Evolutionary conservation across 2,797 vertebrate genomes (phyloP).

Genomic region (Molothrus aeneus): DNA sequence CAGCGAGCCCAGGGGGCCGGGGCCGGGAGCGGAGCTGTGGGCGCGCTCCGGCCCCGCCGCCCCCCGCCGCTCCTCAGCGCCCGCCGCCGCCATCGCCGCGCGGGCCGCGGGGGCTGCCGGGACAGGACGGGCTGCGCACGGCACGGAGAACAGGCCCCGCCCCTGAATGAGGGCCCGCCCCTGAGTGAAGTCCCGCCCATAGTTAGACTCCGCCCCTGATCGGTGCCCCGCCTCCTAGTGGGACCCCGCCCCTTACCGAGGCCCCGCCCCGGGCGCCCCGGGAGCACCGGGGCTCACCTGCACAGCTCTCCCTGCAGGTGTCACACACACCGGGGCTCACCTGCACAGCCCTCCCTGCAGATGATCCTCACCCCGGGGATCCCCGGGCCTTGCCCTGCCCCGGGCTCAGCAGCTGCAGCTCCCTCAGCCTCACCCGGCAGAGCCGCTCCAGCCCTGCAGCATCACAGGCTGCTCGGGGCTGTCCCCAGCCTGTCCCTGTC

Average conservation of each 20-base stretch:
- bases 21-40: background rate
- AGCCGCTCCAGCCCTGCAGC: background rate
- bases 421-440: background rate
- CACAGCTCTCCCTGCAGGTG: too few species aligned
- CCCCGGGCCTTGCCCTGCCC: background rate
- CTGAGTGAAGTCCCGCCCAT: background rate
- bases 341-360: too few species aligned
- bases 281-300: too few species aligned
- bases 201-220: background rate
- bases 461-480: background rate
- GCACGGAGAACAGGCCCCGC: background rate
- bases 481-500: background rate
- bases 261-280: too few species aligned
- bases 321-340: too few species aligned
- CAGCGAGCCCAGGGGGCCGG: slow-evolving; percentile 76
- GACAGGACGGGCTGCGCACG: background rate
- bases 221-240: background rate
- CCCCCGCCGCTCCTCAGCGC: background rate
- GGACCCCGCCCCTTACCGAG: too few species aligned
- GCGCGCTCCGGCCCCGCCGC: background rate
- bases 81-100: background rate
- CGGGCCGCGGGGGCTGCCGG: background rate
- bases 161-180: background rate
- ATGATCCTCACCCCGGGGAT: too few species aligned
- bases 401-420: background rate